A percentile compares a stretch with the other conserved stretches of the same genome.
Conservation (phyloP, 2,113 vertebrate species). For the Hepsetus odoe region DNA sequence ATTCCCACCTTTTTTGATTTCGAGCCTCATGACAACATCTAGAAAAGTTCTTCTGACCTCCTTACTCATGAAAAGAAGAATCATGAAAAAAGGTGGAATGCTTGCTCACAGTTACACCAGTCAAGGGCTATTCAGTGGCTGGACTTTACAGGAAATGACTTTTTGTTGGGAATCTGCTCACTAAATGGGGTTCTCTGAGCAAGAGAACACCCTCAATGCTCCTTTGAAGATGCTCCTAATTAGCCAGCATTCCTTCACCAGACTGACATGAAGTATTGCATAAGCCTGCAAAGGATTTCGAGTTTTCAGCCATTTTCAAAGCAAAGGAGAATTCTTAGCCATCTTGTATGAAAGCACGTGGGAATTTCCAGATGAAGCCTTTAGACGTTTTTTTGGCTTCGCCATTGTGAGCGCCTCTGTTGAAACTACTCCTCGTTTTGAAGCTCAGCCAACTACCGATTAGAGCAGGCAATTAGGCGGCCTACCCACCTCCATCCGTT, state of each 20-base stretch:
- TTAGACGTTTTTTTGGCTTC: slow-evolving; percentile 18
- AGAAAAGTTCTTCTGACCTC: not conserved
- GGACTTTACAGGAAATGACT: not conserved
- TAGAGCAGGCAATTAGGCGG: slow-evolving; percentile 64
- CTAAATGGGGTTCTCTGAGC: not conserved
- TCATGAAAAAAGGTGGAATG: not conserved
- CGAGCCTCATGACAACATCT: not conserved
- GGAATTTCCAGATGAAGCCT: slow-evolving; percentile 38
- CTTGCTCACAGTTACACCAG: not conserved
- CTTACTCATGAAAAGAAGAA: not conserved
- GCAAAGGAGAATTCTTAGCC: not conserved
- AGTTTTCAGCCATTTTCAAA: slow-evolving; percentile 16
- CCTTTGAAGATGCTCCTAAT: slow-evolving; percentile 39
- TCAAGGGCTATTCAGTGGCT: not conserved
- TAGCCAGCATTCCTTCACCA: not conserved
- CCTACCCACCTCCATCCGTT: slow-evolving; percentile 50
- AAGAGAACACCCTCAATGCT: slow-evolving; percentile 3
- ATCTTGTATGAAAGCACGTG: slow-evolving; percentile 13
- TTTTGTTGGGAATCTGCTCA: not conserved
- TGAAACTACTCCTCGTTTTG: slow-evolving; percentile 55
- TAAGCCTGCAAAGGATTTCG: not conserved
- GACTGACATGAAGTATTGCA: slow-evolving; percentile 7
- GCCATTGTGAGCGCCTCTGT: slow-evolving; percentile 46
- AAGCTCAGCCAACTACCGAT: slow-evolving; percentile 62
- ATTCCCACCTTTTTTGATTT: too few relatives aligned